Base-by-base conservation (phyloP, 2,888 invertebrate genomes). In the Pelosia muscerda region DNA sequence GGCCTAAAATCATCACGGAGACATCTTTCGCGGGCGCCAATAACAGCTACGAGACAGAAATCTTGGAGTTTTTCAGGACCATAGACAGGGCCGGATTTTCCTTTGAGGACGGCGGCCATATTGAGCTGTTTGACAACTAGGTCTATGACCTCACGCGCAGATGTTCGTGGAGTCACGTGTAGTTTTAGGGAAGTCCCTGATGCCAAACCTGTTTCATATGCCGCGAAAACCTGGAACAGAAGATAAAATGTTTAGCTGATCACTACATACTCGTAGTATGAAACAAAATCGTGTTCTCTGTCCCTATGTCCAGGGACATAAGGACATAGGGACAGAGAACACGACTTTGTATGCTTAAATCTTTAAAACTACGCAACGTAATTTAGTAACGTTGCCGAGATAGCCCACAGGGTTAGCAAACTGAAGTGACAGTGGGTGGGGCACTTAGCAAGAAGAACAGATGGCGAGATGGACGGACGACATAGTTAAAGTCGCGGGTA, bases 61-160 rank as follows among this genome's bases (percentile, higher is more conserved):
- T 98, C 98, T 72, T 96, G 96, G 71, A 98, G 93, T 88, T 97
- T 97, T 65, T 98, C 98, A 2, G 97, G 96, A 0, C 97, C 96
- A 86, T 98, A 98, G 56, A 98, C 97, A 0, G 98, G 98, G 0
- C 98, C 98, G 56, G 97, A 96, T 88, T 97, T 97, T 59, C 98
- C 94, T 90, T 98, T 98, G 25, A 98, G 93, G 23, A 97, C 96
- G 65, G 98, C 98, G 19, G 98, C 98, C 97, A 98, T 98, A 88
- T 99, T 99, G 57, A 99, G 95, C 90, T 99, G 99, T 88, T 98
- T 98, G 65, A 99, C 98, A 26, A 99, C 99, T 73, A 99, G 95
- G 91, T 98, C 98, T 73, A 99, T 98, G 65, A 99, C 98, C 92
- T 99, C 99, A 22, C 98, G 96, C 0, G 99, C 98, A 0, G 99